phyloP scores from a whole-genome alignment of 2,888 invertebrate genomes.

The Cerceris rybyensis region DNA sequence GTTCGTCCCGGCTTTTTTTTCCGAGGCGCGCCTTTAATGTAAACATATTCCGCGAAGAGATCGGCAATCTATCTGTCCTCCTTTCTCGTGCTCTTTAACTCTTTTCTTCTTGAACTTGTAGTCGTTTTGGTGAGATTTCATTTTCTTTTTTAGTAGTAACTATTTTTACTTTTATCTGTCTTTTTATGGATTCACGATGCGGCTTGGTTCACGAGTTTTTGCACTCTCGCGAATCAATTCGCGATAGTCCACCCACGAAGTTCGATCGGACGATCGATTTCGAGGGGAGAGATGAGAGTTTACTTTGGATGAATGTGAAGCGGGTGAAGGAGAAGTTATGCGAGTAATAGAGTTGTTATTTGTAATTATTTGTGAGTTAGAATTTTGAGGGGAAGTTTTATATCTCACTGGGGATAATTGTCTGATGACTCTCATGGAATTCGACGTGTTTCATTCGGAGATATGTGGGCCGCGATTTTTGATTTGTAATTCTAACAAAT shows the following conservation, averaged over 20 bases:
- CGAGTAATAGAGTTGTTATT: too few relatives aligned
- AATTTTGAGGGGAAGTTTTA: too few relatives aligned
- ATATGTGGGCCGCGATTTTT: too few relatives aligned
- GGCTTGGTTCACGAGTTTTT: slow-evolving; percentile 56
- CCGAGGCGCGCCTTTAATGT: slow-evolving; percentile 70
- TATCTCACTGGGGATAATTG: too few relatives aligned
- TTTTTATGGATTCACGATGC: slow-evolving; percentile 5
- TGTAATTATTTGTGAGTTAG: too few relatives aligned
- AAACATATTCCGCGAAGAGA: slow-evolving; percentile 76
- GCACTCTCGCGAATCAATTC: slow-evolving; percentile 49
- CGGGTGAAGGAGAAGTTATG: too few relatives aligned
- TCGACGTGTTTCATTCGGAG: too few relatives aligned
- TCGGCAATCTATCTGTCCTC: slow-evolving; percentile 56
- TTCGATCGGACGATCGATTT: slow-evolving; percentile 49
- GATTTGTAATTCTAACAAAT: too few relatives aligned
- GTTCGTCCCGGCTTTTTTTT: slow-evolving; percentile 66
- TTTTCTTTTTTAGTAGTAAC: slow-evolving; percentile 28
- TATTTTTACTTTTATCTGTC: slow-evolving; percentile 6
- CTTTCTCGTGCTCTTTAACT: slow-evolving; percentile 50
- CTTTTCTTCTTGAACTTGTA: slow-evolving; percentile 18
- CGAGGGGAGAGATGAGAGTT: slow-evolving; percentile 16
- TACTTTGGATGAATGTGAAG: too few relatives aligned
- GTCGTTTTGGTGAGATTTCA: slow-evolving; percentile 33
- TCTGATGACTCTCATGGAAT: too few relatives aligned
- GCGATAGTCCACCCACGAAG: slow-evolving; percentile 66